Evolutionary conservation across 1,140 invertebrate species (phyloP), one percentile per base, ranked within the genome.

Genomic region (Drosophila ananassae): DNA sequence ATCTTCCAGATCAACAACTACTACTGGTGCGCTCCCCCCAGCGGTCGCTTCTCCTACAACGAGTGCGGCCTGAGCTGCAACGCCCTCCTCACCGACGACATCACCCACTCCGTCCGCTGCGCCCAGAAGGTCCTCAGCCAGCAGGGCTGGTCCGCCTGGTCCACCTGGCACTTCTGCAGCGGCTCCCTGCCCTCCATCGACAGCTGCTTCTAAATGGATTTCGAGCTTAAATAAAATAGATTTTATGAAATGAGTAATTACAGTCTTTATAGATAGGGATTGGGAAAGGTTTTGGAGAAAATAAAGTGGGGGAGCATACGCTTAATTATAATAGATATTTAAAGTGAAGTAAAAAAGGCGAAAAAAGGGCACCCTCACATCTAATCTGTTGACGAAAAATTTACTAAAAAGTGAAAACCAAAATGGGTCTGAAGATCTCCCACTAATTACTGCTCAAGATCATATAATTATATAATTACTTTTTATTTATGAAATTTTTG

Each of bases 1-100:
- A 72, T 90, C 51, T 91, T 91, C 75, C 90, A 91, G 72, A 91
- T 91, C 58, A 92, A 91, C 55, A 67, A 89, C 62, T 62, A 63
- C 34, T 91, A 78, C 52, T 91, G 91, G 90, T 90, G 90, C 68
- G 54, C 76, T 52, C 81, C 81, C n/a, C 50, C 77, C 51, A 54
- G 25, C 37, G 89, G 79, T 61, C 66, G 72, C 46, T 69, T 73
- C 67, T 89, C 84, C 66, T 78, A 84, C 55, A 83, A 83, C 75
- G 75, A 73, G 44, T 83, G 80, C 5, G 32, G 17, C 3, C 12
- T 79, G 0, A 79, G 73, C 56, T 91, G 89, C 73, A 74, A 77
- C 2, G 57, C 54, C 6, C 68, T 90, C 9, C 34, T 91, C 44
- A 76, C 46, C 30, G 83, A 89, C 44, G 62, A 79, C 58, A 90